These are phyloP conservation scores for Drosophila elegans DNA, from an alignment of 1,140 invertebrate genomes.

Conservation along the genomic window DNA sequence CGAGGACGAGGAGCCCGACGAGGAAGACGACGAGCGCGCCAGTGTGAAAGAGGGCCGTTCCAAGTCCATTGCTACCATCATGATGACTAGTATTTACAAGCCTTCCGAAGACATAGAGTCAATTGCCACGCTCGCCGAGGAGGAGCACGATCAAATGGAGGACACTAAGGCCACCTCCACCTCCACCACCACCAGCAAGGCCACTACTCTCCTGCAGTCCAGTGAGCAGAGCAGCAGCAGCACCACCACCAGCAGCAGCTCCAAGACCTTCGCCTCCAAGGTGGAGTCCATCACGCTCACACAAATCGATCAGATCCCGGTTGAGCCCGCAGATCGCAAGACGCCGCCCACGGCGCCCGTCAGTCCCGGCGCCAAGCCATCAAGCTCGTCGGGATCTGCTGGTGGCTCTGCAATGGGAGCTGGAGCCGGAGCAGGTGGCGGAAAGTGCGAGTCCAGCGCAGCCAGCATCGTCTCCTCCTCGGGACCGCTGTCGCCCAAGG, in stretches of 20 bases:
- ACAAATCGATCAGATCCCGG: constrained; percentile 35
- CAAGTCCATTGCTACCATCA: constrained; percentile 84
- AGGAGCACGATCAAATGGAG: constrained; percentile 44
- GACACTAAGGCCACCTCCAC: neutral
- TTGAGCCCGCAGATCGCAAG: constrained; percentile 61
- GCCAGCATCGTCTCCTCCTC: constrained; percentile 68
- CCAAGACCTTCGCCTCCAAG: constrained; percentile 41
- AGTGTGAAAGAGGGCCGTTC: constrained; percentile 78
- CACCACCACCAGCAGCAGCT: constrained; percentile 30
- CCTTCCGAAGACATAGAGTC: constrained; percentile 64
- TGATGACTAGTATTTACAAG: constrained; percentile 84
- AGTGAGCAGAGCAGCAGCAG: constrained; percentile 51
- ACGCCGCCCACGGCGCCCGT: constrained; percentile 82
- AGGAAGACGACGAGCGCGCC: constrained; percentile 56
- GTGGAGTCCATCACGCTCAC: constrained; percentile 68
- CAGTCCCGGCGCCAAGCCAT: constrained; percentile 71
- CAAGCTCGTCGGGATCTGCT: constrained; percentile 16
- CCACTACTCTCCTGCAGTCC: constrained; percentile 50
- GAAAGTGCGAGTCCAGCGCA: constrained; percentile 61
- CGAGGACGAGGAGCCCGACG: constrained; percentile 66
- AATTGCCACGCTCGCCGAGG: constrained; percentile 46
- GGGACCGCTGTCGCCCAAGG: constrained; percentile 78
- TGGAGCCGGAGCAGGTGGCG: constrained; percentile 1
- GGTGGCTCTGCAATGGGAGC: constrained; percentile 9
- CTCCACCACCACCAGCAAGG: constrained; percentile 34